Conservation (phyloP, 2,888 invertebrate genomes). For the Drosophila neoperkinsi region DNA sequence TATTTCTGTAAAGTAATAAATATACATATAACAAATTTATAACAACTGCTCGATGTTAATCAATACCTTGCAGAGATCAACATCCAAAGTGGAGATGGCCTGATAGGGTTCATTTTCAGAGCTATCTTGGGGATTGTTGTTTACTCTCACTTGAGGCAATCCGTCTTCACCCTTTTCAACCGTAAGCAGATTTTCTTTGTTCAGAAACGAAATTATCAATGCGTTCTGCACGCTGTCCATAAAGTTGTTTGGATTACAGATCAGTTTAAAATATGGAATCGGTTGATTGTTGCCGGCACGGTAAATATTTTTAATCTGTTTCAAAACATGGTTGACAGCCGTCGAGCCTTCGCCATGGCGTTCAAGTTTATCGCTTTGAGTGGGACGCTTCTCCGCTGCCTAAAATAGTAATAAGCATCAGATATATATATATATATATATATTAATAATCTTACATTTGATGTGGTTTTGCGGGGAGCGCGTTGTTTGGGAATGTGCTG, state of each 20-base stretch:
- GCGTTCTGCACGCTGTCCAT: constrained; percentile 87
- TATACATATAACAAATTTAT: background rate
- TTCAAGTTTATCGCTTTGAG: constrained; percentile 85
- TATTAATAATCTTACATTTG: constrained; percentile 46
- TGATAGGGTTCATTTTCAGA: constrained; percentile 64
- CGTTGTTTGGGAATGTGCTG: constrained; percentile 78
- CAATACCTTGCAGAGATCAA: constrained; percentile 69
- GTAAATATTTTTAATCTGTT: constrained; percentile 84
- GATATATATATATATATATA: background rate
- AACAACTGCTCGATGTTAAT: background rate
- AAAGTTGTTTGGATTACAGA: constrained; percentile 87
- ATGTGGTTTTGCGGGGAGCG: constrained; percentile 71
- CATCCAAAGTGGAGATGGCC: constrained; percentile 75
- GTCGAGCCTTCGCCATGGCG: constrained; percentile 87
- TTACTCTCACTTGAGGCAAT: constrained; percentile 75
- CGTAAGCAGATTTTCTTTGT: constrained; percentile 86
- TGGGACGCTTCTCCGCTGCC: constrained; percentile 85
- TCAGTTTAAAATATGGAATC: constrained; percentile 87
- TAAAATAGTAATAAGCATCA: constrained; percentile 31
- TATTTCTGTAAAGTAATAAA: constrained; percentile 68
- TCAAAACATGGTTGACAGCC: constrained; percentile 86
- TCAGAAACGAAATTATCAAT: constrained; percentile 87
- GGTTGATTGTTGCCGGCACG: constrained; percentile 84
- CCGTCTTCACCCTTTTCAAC: constrained; percentile 85
- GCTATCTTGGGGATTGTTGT: constrained; percentile 38